Evolutionary conservation across 1,140 invertebrate species (phyloP).

Genomic region (Lepidurus arcticus): DNA sequence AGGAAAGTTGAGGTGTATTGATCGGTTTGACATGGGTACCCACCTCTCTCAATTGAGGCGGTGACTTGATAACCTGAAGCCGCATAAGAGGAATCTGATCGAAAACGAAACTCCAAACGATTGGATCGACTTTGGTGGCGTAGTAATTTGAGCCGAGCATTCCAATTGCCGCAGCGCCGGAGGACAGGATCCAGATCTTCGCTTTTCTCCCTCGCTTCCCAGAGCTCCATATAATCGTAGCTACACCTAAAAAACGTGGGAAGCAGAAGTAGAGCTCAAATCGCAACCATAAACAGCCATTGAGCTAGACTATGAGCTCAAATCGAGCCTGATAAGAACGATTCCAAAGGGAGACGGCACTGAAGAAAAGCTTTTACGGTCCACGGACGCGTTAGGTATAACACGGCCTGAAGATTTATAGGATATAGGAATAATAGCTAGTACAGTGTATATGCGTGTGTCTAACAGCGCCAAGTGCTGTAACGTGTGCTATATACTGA

Average conservation of each 20-base stretch:
- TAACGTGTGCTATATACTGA: background rate
- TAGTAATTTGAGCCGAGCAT: conserved; percentile 61
- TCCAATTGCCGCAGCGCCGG: conserved; percentile 66
- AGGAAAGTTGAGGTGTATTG: background rate
- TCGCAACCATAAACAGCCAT: conserved; percentile 5
- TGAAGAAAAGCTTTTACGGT: too few relatives aligned
- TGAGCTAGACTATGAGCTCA: conserved; percentile 23
- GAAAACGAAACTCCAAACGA: conserved; percentile 56
- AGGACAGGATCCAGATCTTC: conserved; percentile 28
- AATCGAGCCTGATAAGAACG: background rate
- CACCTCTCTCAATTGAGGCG: conserved; percentile 61
- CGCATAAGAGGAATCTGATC: conserved; percentile 64
- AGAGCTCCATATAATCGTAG: conserved; percentile 63
- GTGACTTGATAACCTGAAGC: conserved; percentile 62
- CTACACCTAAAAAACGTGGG: conserved; percentile 52
- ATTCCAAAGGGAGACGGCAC: too few relatives aligned
- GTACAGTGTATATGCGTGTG: too few relatives aligned
- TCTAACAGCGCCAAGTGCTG: too few relatives aligned
- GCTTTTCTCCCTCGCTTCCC: conserved; percentile 18
- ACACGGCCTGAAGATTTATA: too few relatives aligned
- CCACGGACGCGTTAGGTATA: too few relatives aligned
- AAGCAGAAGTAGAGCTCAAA: background rate
- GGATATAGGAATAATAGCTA: too few relatives aligned
- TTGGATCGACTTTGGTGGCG: conserved; percentile 43
- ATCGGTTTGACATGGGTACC: conserved; percentile 40